These are phyloP conservation scores for Actinopyga echinites DNA, from an alignment of 53 echinoderm and acorn worm species.

Conservation along the genomic window DNA sequence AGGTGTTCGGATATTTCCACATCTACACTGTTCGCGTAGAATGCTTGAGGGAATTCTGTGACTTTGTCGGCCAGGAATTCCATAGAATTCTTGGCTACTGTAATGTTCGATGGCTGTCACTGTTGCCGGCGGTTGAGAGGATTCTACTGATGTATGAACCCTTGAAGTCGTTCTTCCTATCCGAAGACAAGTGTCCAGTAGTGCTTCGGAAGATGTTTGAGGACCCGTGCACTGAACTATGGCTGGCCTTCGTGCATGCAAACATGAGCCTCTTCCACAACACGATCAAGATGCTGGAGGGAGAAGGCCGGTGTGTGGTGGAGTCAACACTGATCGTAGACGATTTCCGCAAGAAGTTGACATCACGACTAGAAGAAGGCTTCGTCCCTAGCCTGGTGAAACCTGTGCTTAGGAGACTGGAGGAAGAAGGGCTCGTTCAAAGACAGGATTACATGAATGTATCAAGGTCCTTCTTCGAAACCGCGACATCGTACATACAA, in stretches of 20 bases:
- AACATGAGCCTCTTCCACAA: not conserved
- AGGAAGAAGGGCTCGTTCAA: not conserved
- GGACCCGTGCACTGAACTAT: not conserved
- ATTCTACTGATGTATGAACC: not conserved
- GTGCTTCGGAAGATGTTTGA: not conserved
- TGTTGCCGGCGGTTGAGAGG: not conserved
- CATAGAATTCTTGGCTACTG: not conserved
- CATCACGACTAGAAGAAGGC: not conserved
- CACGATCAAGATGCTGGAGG: not conserved
- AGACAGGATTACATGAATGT: not conserved
- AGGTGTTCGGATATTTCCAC: not conserved
- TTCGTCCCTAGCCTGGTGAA: not conserved
- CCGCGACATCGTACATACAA: not conserved
- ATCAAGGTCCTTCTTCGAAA: not conserved
- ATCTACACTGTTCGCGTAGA: not conserved
- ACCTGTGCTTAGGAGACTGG: not conserved
- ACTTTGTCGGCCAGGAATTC: not conserved
- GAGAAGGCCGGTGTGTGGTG: not conserved
- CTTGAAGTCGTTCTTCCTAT: not conserved
- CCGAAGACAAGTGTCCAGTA: not conserved
- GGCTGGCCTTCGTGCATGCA: conserved; percentile 1
- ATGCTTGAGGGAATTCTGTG: not conserved
- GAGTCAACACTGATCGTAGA: not conserved
- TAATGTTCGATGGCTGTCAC: not conserved
- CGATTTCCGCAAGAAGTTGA: not conserved